phyloP scores from a whole-genome alignment of 2,113 vertebrate species.

The Onychostruthus taczanowskii region DNA sequence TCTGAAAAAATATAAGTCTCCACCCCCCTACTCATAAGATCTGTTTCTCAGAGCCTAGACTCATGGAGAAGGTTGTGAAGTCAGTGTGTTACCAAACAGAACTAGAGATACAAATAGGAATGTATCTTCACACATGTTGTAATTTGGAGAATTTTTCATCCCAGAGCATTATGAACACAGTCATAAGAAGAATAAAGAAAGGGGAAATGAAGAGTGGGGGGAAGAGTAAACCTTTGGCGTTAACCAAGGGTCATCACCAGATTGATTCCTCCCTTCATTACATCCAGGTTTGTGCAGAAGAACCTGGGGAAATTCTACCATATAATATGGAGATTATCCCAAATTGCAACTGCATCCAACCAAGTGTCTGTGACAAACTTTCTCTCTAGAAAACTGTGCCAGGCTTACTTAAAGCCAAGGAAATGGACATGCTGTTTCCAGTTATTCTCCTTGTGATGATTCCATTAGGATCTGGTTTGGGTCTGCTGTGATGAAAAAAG shows the following conservation, averaged over 20 bases:
- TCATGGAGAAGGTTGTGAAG: neutral
- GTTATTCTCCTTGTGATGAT: neutral
- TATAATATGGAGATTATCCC: neutral
- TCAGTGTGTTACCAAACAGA: neutral
- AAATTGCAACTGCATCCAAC: neutral
- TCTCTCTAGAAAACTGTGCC: neutral
- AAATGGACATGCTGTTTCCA: neutral
- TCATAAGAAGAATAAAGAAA: slow-evolving; percentile 22
- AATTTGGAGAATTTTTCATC: slow-evolving; percentile 52
- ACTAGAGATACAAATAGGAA: slow-evolving; percentile 38
- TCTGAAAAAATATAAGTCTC: neutral
- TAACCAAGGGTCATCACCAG: neutral
- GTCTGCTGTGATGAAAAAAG: neutral
- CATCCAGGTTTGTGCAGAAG: neutral
- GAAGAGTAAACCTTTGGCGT: neutral
- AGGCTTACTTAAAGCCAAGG: neutral
- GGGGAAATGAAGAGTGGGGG: neutral
- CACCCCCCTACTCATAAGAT: neutral
- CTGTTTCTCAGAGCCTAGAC: neutral
- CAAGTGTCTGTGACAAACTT: neutral
- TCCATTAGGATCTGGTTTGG: neutral
- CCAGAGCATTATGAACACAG: neutral
- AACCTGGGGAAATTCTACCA: neutral
- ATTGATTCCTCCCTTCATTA: neutral
- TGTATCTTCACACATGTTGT: slow-evolving; percentile 3